A percentile compares a stretch with the other conserved stretches of the same genome.
phyloP scores from a whole-genome alignment of 2,797 vertebrate species.

The Cyclura pinguis region DNA sequence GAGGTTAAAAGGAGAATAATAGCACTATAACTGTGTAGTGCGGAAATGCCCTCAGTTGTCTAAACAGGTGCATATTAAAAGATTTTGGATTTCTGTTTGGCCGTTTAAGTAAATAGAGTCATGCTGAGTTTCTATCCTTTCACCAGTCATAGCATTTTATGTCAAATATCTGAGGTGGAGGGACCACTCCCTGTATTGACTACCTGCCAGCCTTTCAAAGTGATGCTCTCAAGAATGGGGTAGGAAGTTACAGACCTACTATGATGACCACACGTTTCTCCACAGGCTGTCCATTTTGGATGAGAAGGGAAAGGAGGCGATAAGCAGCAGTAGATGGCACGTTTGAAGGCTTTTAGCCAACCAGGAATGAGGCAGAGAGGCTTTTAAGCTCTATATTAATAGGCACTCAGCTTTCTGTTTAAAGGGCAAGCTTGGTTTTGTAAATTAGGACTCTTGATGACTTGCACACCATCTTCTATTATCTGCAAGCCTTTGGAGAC shows the following conservation, averaged over 20 bases:
- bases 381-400: slow-evolving; percentile 19
- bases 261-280: not conserved
- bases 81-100: too few species aligned
- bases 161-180: not conserved
- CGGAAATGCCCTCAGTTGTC: too few species aligned
- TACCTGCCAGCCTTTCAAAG: not conserved
- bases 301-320: not conserved
- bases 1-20: too few species aligned
- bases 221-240: not conserved
- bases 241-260: not conserved
- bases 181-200: not conserved
- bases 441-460: slow-evolving; percentile 8
- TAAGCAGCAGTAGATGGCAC: too few species aligned
- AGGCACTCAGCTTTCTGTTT: slow-evolving; percentile 7
- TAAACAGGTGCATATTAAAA: too few species aligned
- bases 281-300: not conserved
- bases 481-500: slow-evolving; percentile 8
- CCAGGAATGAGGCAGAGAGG: not conserved
- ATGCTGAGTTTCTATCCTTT: not conserved
- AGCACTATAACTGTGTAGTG: too few species aligned
- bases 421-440: not conserved
- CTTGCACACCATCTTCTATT: not conserved
- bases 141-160: not conserved
- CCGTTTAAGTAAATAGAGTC: not conserved
- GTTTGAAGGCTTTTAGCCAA: not conserved